phyloP scores from a whole-genome alignment of 1,140 invertebrate genomes.

The Coenobita brevimanus region DNA sequence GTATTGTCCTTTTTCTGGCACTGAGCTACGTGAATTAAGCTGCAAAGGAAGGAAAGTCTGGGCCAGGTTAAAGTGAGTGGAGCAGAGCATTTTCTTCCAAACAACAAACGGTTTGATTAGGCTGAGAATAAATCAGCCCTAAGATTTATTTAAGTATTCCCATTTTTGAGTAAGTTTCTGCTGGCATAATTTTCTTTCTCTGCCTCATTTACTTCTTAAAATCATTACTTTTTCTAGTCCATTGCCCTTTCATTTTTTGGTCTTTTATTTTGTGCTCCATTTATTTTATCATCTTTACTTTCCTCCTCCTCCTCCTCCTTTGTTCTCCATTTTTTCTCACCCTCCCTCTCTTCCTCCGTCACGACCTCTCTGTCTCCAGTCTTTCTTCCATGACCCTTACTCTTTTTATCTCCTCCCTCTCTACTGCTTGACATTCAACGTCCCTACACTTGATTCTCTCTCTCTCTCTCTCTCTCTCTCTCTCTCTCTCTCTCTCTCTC shows the following conservation, averaged over 20 bases:
- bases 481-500: not conserved
- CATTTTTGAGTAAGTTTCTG: too few species aligned
- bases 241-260: not conserved
- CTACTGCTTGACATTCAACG: not conserved
- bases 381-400: not conserved
- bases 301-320: not conserved
- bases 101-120: too few species aligned
- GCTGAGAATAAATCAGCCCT: too few species aligned
- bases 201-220: not conserved
- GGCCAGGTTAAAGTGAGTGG: too few species aligned
- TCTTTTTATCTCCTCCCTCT: conserved; percentile 14
- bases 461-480: conserved; percentile 11
- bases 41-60: too few species aligned
- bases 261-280: not conserved
- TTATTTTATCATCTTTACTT: not conserved
- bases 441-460: not conserved
- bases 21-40: too few species aligned
- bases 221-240: not conserved
- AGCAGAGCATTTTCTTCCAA: too few species aligned
- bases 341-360: not conserved
- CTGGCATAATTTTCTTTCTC: too few species aligned
- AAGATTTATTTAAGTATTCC: too few species aligned
- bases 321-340: not conserved
- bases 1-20: too few species aligned
- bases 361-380: not conserved